These are phyloP conservation scores for Agrochola lychnidis DNA, from an alignment of 2,888 invertebrate genomes.

Conservation along the genomic window DNA sequence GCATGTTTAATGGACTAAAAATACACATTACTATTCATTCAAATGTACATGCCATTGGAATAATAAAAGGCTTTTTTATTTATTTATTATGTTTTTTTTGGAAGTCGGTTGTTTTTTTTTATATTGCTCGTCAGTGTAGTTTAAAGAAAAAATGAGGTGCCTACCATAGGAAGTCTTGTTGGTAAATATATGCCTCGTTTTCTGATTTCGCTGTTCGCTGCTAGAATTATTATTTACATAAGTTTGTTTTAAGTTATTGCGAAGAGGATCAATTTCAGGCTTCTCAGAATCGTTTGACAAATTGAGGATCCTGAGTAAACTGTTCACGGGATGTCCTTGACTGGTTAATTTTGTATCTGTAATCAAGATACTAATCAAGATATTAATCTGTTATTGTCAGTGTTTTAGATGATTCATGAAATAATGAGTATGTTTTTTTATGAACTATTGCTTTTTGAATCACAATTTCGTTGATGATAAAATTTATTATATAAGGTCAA, in stretches of 20 bases:
- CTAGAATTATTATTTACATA: slow-evolving; percentile 65
- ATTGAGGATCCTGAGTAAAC: slow-evolving; percentile 82
- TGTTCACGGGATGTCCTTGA: slow-evolving; percentile 69
- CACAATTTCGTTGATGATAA: not conserved
- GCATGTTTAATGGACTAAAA: too few relatives aligned
- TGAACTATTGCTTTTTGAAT: slow-evolving; percentile 2
- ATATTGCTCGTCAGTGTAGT: not conserved
- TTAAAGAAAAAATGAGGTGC: slow-evolving; percentile 5
- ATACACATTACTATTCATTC: too few relatives aligned
- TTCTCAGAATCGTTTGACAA: slow-evolving; percentile 77
- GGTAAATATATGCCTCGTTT: slow-evolving; percentile 74
- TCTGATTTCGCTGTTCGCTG: slow-evolving; percentile 73
- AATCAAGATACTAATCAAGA: slow-evolving; percentile 56
- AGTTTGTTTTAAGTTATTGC: slow-evolving; percentile 73
- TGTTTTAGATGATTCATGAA: slow-evolving; percentile 5
- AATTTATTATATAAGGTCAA: not conserved
- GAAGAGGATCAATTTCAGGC: slow-evolving; percentile 79
- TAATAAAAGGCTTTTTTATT: too few relatives aligned
- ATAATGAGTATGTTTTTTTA: not conserved
- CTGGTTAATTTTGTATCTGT: slow-evolving; percentile 69
- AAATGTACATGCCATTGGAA: too few relatives aligned
- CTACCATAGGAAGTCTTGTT: slow-evolving; percentile 74
- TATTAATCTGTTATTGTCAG: slow-evolving; percentile 38
- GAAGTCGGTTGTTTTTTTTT: too few relatives aligned
- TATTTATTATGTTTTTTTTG: too few relatives aligned